These are phyloP conservation scores for Patella ulyssiponensis DNA, from an alignment of 2,888 invertebrate species.

Conservation along the genomic window DNA sequence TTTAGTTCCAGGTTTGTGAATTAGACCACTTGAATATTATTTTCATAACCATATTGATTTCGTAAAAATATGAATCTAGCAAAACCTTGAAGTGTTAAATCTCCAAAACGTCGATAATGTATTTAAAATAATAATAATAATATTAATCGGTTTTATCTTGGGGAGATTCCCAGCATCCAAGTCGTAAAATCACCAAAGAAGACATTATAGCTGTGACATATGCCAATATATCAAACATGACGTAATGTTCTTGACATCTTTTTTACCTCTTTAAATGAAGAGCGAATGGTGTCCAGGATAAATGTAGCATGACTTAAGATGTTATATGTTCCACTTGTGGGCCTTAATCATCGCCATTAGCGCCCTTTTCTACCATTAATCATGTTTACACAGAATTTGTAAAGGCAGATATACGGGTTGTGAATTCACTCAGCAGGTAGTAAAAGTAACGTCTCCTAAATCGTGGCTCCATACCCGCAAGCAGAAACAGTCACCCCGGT, in stretches of 20 bases:
- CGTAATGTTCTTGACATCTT: conserved; percentile 8
- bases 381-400: conserved; percentile 4
- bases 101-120: too few species aligned
- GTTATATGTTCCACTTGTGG: background rate
- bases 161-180: too few species aligned
- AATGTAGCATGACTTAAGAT: background rate
- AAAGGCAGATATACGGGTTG: conserved; percentile 5
- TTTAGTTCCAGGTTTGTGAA: too few species aligned
- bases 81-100: too few species aligned
- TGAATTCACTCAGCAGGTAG: background rate
- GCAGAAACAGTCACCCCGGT: background rate
- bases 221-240: background rate
- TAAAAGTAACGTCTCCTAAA: background rate
- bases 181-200: too few species aligned
- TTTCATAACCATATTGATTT: too few species aligned
- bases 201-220: too few species aligned
- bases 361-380: background rate
- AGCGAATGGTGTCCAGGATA: background rate
- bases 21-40: too few species aligned
- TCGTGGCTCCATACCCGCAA: background rate
- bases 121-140: too few species aligned
- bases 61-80: too few species aligned
- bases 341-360: background rate
- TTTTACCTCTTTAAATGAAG: background rate
- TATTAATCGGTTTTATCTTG: too few species aligned